These are phyloP conservation scores for Sebastiscus albofasciatus DNA, from an alignment of 2,797 vertebrate species.

Conservation along the genomic window DNA sequence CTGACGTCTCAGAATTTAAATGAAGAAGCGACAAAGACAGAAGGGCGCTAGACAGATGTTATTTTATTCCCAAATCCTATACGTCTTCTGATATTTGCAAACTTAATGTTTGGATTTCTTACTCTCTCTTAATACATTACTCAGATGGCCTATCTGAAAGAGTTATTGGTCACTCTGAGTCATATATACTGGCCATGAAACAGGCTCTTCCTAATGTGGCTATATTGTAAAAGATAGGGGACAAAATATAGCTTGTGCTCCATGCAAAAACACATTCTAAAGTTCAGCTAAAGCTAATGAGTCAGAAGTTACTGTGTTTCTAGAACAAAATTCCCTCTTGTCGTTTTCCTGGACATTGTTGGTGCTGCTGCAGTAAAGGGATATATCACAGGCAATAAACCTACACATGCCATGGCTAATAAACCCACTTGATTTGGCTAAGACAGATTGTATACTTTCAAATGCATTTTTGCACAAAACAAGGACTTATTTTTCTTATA, in stretches of 20 bases:
- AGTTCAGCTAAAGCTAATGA: neutral
- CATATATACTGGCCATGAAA: neutral
- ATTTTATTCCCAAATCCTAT: neutral
- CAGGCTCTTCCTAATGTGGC: neutral
- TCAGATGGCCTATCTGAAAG: neutral
- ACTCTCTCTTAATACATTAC: neutral
- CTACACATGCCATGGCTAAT: neutral
- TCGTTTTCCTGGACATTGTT: neutral
- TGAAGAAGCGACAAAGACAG: conserved; percentile 15
- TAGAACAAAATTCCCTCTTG: neutral
- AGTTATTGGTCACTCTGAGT: neutral
- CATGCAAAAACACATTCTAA: neutral
- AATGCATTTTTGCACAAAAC: neutral
- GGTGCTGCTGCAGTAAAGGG: neutral
- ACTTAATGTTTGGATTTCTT: neutral
- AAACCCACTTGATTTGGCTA: neutral
- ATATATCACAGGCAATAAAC: neutral
- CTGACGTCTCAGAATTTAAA: conserved; percentile 43
- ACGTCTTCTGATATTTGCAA: neutral
- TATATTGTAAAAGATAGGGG: neutral
- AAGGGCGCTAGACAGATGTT: neutral
- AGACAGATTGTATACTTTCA: neutral
- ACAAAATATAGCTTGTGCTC: neutral
- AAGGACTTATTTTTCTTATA: neutral
- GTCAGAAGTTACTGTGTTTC: neutral